Evolutionary conservation across 1,140 invertebrate genomes (phyloP).

Genomic region (Mylabris phalerata): DNA sequence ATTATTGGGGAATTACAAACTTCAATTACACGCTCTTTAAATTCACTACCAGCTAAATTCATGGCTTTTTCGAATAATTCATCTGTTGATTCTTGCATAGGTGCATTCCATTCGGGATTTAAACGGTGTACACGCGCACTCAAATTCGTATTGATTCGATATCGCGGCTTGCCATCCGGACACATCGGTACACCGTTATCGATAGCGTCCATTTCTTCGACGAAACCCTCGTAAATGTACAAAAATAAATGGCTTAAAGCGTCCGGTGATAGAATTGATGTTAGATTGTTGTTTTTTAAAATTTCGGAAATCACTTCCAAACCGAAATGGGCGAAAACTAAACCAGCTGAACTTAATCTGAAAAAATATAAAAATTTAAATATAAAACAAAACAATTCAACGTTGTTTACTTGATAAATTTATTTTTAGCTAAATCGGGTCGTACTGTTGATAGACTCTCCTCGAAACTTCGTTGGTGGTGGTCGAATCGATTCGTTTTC

Average conservation of each 20-base stretch:
- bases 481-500: constrained; percentile 75
- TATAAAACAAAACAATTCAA: neutral
- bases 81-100: constrained; percentile 47
- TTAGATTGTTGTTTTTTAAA: constrained; percentile 40
- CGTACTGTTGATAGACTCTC: constrained; percentile 51
- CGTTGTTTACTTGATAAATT: constrained; percentile 34
- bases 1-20: constrained; percentile 19
- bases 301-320: constrained; percentile 63
- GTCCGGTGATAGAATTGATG: constrained; percentile 36
- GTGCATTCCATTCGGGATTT: constrained; percentile 85
- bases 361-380: constrained; percentile 27
- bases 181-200: constrained; percentile 88
- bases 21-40: constrained; percentile 60
- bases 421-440: constrained; percentile 43
- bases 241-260: constrained; percentile 59
- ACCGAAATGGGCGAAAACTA: constrained; percentile 91
- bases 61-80: constrained; percentile 69
- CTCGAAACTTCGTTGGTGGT: constrained; percentile 79
- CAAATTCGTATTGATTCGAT: constrained; percentile 73
- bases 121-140: constrained; percentile 67
- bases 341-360: constrained; percentile 91
- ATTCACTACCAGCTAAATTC: constrained; percentile 72
- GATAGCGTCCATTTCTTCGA: constrained; percentile 93
- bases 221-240: constrained; percentile 83
- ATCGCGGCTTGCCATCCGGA: constrained; percentile 67